A percentile compares a stretch with the other conserved stretches of the same genome.
Conservation (phyloP, 2,113 vertebrate genomes). For the Petrocephalus microphthalmus region DNA sequence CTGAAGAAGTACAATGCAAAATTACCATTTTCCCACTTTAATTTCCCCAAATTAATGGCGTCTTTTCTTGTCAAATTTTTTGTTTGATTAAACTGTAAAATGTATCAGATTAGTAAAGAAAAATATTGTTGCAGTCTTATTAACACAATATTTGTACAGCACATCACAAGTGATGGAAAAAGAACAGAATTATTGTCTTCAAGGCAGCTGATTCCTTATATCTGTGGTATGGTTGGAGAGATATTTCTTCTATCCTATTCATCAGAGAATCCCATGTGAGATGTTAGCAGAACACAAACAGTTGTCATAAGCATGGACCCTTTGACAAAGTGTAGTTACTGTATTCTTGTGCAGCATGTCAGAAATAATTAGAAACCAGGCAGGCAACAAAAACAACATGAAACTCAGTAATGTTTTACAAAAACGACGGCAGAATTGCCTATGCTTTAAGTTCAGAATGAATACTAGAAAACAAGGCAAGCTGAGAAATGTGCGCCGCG, state of each 20-base stretch:
- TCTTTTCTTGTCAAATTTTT: not conserved
- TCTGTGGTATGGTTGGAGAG: not conserved
- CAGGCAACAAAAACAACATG: not conserved
- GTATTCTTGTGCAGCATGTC: not conserved
- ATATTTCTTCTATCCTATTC: not conserved
- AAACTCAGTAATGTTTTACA: not conserved
- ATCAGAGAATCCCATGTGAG: not conserved
- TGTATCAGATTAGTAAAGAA: not conserved
- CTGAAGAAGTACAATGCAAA: not conserved
- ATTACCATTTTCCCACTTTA: not conserved
- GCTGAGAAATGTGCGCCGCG: not conserved
- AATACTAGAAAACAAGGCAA: not conserved
- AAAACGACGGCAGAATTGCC: not conserved
- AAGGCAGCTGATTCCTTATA: not conserved
- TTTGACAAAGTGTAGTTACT: not conserved
- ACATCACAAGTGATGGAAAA: not conserved
- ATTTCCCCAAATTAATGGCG: not conserved
- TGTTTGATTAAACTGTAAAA: not conserved
- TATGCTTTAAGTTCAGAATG: not conserved
- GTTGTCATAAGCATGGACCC: slow-evolving; percentile 12
- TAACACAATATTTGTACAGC: not conserved
- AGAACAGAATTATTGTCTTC: slow-evolving; percentile 3
- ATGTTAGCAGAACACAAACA: slow-evolving; percentile 10
- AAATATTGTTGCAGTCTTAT: not conserved
- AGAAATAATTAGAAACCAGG: not conserved